Evolutionary conservation across 2,113 vertebrate species (phyloP).

Genomic region (Malurus melanocephalus): DNA sequence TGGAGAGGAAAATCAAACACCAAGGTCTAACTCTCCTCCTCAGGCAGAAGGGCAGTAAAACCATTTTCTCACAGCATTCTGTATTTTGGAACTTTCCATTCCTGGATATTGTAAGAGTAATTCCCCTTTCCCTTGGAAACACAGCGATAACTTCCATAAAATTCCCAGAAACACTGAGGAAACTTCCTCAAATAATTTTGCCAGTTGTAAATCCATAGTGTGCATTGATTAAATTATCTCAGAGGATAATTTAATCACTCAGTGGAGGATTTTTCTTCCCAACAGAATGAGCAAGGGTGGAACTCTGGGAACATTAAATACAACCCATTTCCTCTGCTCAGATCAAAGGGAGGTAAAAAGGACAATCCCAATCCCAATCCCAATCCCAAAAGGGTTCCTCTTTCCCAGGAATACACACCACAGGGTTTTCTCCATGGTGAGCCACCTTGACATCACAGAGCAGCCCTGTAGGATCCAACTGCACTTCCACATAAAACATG

Average conservation of each 20-base stretch:
- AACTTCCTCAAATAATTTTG: neutral
- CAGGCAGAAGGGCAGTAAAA: neutral
- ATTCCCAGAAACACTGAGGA: neutral
- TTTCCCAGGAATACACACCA: constrained; percentile 77
- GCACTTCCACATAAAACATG: constrained; percentile 98
- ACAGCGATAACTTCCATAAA: rapidly evolving
- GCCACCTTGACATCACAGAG: constrained; percentile 97
- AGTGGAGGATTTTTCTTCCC: neutral
- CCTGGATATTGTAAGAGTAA: neutral
- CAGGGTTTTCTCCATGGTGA: constrained; percentile 96
- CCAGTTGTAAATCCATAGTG: neutral
- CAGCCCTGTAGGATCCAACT: constrained; percentile 88
- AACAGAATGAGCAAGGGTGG: rapidly evolving
- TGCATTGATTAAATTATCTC: neutral
- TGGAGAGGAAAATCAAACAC: neutral
- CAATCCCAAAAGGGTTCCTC: rapidly evolving
- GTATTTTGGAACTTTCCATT: neutral
- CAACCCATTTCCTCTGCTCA: neutral
- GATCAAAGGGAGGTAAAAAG: neutral
- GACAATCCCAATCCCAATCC: neutral
- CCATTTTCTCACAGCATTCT: neutral
- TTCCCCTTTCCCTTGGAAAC: neutral
- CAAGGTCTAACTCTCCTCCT: neutral
- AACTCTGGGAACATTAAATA: neutral
- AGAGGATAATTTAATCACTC: neutral